These are phyloP conservation scores for Ormyrus pomaceus DNA, from an alignment of 2,888 invertebrate genomes.

Conservation along the genomic window DNA sequence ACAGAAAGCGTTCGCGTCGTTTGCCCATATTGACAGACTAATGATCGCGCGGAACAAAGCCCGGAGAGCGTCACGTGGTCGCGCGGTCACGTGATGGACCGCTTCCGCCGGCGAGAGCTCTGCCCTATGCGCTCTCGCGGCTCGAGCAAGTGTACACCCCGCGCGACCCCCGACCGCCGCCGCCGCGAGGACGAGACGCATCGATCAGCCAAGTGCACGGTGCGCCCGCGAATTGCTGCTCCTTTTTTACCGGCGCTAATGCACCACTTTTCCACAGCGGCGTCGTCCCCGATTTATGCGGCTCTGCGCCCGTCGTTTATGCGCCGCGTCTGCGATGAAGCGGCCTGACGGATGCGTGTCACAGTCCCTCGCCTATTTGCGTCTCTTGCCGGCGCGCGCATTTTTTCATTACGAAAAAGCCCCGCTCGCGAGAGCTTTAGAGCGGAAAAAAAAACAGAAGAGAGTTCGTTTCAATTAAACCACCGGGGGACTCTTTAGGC, in stretches of 20 bases:
- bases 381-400: neutral
- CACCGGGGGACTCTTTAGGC: too few relatives aligned
- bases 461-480: too few relatives aligned
- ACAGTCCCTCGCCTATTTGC: too few relatives aligned
- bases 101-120: slow-evolving; percentile 69
- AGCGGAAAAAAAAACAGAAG: too few relatives aligned
- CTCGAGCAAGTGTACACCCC: too few relatives aligned
- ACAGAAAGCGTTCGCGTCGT: slow-evolving; percentile 67
- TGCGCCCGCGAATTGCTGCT: neutral
- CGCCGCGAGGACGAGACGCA: slow-evolving; percentile 62
- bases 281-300: neutral
- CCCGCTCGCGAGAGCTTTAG: too few relatives aligned
- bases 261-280: neutral
- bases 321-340: slow-evolving; percentile 26
- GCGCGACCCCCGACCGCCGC: slow-evolving; percentile 58
- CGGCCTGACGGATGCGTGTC: slow-evolving; percentile 2
- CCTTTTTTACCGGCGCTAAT: neutral
- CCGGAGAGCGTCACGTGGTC: slow-evolving; percentile 71
- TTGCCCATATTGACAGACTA: slow-evolving; percentile 76
- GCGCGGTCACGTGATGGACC: slow-evolving; percentile 72
- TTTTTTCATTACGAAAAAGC: neutral
- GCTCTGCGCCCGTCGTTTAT: neutral
- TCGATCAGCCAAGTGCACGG: slow-evolving; percentile 13
- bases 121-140: neutral
- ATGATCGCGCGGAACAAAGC: slow-evolving; percentile 75